These are phyloP conservation scores for Pantherophis alleghaniensis DNA, from an alignment of 2,797 vertebrate species.

Conservation along the genomic window DNA sequence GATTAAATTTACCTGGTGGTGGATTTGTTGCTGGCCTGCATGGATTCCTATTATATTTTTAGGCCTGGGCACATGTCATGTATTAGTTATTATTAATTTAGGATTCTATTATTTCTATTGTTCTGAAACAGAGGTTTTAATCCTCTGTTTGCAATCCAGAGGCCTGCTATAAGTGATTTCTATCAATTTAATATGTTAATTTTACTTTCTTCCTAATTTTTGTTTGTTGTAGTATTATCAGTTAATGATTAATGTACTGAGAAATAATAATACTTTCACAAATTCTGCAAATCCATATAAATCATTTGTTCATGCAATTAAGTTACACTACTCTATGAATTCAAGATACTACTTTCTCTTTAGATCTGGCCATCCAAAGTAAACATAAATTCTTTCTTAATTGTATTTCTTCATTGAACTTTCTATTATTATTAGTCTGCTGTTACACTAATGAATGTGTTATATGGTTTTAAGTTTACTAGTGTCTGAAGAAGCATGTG, in stretches of 20 bases:
- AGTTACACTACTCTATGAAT: not conserved
- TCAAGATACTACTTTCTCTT: constrained; percentile 19
- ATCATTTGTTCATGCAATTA: not conserved
- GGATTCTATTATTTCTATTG: not conserved
- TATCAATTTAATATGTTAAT: not conserved
- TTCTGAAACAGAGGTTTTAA: not conserved
- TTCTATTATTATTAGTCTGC: not conserved
- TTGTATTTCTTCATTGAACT: not conserved
- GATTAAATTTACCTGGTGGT: not conserved
- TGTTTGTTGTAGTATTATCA: not conserved
- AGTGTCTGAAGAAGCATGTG: not conserved
- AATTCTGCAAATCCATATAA: constrained; percentile 22
- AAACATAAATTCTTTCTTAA: not conserved
- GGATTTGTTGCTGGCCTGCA: not conserved
- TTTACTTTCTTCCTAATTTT: not conserved
- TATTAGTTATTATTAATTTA: not conserved
- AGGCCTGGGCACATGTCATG: not conserved
- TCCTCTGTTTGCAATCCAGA: not conserved
- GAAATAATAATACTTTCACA: constrained; percentile 52
- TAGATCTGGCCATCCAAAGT: constrained; percentile 2
- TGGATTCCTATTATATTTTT: not conserved
- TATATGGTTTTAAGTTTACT: not conserved
- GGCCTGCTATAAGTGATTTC: not conserved
- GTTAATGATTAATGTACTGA: not conserved
- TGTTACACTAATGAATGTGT: not conserved